Evolutionary conservation across 2,888 invertebrate species (phyloP).

Genomic region (Endotricha flammealis): DNA sequence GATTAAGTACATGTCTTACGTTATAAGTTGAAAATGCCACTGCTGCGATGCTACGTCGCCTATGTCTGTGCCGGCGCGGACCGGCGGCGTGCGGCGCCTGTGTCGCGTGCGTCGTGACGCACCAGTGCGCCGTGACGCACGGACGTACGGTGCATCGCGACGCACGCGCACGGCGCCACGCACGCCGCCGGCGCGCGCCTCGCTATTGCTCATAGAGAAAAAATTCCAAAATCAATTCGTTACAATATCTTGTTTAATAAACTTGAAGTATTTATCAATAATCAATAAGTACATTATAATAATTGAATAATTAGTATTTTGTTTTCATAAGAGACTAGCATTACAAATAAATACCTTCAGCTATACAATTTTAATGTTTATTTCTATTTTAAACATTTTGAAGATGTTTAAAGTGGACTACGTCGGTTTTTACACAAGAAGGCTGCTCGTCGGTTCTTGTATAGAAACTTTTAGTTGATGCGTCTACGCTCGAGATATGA

Average conservation of each 20-base stretch:
- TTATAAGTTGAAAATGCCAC: conserved; percentile 74
- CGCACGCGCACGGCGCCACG: conserved; percentile 15
- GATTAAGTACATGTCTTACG: conserved; percentile 71
- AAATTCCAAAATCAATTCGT: conserved; percentile 73
- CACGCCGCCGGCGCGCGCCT: conserved; percentile 29
- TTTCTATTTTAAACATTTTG: conserved; percentile 74
- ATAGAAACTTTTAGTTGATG: conserved; percentile 60
- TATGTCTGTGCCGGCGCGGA: conserved; percentile 32
- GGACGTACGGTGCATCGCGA: conserved; percentile 8
- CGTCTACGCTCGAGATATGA: conserved; percentile 76
- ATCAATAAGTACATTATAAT: conserved; percentile 78
- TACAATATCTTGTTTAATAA: conserved; percentile 75
- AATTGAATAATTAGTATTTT: conserved; percentile 78
- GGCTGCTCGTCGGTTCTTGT: conserved; percentile 50
- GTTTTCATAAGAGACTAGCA: conserved; percentile 78
- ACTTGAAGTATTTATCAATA: conserved; percentile 78
- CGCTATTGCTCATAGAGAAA: conserved; percentile 69
- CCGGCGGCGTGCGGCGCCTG: conserved; percentile 12
- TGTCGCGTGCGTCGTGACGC: conserved; percentile 6
- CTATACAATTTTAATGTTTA: conserved; percentile 77
- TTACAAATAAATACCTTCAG: conserved; percentile 78
- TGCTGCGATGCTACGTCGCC: conserved; percentile 73
- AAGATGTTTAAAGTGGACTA: conserved; percentile 75
- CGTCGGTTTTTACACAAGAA: conserved; percentile 65
- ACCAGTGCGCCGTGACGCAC: not conserved